Evolutionary conservation across 2,797 vertebrate genomes (phyloP).

Genomic region (Monodelphis domestica): DNA sequence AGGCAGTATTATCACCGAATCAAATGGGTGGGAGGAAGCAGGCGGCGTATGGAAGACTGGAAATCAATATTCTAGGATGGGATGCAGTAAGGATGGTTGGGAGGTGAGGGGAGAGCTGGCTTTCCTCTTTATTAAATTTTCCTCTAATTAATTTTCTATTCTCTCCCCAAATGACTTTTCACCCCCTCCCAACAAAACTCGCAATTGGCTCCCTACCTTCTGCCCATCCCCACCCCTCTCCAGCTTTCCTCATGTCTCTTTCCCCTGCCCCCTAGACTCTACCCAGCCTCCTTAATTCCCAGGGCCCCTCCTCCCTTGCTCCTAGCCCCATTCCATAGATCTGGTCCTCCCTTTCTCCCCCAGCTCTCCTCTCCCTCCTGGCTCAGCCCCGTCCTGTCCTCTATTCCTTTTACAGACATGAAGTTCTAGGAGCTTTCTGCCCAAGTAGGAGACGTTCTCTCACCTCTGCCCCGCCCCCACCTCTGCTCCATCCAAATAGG

Average conservation of each 20-base stretch:
- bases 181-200: background rate
- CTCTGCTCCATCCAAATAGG: slow-evolving; percentile 65
- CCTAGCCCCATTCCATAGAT: background rate
- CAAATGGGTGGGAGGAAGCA: slow-evolving; percentile 49
- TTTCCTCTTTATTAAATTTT: slow-evolving; percentile 52
- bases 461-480: slow-evolving; percentile 62
- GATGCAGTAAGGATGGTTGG: background rate
- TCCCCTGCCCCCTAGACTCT: background rate
- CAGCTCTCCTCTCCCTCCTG: background rate
- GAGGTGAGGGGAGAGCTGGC: slow-evolving; percentile 8
- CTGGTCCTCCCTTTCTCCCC: background rate
- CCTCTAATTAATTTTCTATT: accelerated
- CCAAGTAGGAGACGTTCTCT: slow-evolving; percentile 83
- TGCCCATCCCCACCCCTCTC: background rate
- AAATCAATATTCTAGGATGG: slow-evolving; percentile 19
- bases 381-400: slow-evolving; percentile 10
- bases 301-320: background rate
- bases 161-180: background rate
- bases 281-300: background rate
- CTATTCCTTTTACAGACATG: slow-evolving; percentile 84
- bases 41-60: background rate
- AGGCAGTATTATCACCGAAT: slow-evolving; percentile 69
- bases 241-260: background rate
- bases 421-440: slow-evolving; percentile 78
- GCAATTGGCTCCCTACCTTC: background rate